phyloP scores from a whole-genome alignment of 2,113 vertebrate genomes.

The Stigmatopora argus region DNA sequence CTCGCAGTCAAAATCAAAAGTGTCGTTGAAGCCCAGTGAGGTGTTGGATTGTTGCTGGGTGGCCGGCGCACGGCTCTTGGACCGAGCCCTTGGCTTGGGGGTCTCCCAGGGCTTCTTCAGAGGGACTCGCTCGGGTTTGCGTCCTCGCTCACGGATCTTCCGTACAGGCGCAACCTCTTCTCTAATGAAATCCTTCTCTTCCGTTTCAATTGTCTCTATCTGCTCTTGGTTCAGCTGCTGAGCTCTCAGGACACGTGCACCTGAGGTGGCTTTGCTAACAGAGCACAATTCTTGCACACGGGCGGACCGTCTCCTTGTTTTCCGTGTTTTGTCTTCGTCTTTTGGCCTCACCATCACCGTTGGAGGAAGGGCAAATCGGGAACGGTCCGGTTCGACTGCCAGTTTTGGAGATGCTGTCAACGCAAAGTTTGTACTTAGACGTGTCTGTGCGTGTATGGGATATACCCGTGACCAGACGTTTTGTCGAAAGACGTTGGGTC shows the following conservation, averaged over 20 bases:
- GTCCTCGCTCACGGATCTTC: conserved; percentile 58
- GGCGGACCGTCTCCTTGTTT: conserved; percentile 48
- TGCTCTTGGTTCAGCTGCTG: too few relatives aligned
- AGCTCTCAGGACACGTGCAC: not conserved
- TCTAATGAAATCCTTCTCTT: not conserved
- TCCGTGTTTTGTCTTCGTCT: conserved; percentile 10
- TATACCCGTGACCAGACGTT: too few relatives aligned
- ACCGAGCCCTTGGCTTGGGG: conserved; percentile 56
- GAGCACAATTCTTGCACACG: conserved; percentile 16
- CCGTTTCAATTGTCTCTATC: not conserved
- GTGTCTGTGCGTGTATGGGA: not conserved
- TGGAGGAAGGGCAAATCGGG: conserved; percentile 33
- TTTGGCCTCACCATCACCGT: conserved; percentile 53
- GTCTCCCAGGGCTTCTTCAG: conserved; percentile 65
- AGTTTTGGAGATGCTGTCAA: conserved; percentile 30
- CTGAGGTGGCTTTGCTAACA: conserved; percentile 6
- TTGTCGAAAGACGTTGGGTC: too few relatives aligned
- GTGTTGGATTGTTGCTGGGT: conserved; percentile 45
- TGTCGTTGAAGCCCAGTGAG: conserved; percentile 60
- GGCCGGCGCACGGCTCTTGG: conserved; percentile 46
- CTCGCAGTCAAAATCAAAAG: conserved; percentile 64
- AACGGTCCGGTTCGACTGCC: not conserved
- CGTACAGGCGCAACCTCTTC: conserved; percentile 29
- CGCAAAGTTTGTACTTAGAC: not conserved
- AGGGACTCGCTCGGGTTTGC: conserved; percentile 43